Base-by-base conservation (phyloP, 2,888 invertebrate species). In the Apamea monoglypha region DNA sequence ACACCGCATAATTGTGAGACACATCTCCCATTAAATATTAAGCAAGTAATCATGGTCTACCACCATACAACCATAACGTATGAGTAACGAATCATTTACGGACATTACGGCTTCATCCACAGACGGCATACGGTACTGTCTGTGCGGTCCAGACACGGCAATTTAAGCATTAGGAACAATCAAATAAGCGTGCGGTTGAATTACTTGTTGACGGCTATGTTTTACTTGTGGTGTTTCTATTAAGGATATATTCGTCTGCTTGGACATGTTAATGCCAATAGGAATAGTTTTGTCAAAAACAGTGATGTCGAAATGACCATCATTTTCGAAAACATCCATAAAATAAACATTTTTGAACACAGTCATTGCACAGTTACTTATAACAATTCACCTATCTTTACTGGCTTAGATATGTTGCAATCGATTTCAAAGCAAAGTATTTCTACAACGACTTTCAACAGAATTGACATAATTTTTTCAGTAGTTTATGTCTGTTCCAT, bases 131-230 rank as follows among this genome's bases (percentile, higher is more conserved):
- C 82, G 73, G 69, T 85, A 81, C 71, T 32, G 29, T 29, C 81
- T 81, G 86, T 83, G 86, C 74, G 71, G 86, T 82, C 86, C 44
- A 81, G 83, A 81, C 75, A 81, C 59, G 81, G 74, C 25, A 75
- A 83, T 85, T 83, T 81, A 69, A 69, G 59, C 75, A 81, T 83
- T 81, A 85, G 83, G 72, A 81, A 81, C 82, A 85, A 85, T 85
- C 63, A 72, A 75, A 75, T 40, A 83, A 85, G 81, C 81, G 25
- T 85, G 83, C 71, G 67, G 71, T 74, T 63, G 59, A 68, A 82
- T 70, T 72, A 70, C 63, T 75, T 72, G 71, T 72, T 74, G 86
- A 74, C 56, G 63, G 71, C 61, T 59, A 40, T 63, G 21, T 70
- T 74, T 59, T 50, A 53, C 56, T 32, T 14, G 4, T 40, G 50